Evolutionary conservation across 92 coral and sea anemone genomes (phyloP).

Genomic region (Epizoanthus rinbou): DNA sequence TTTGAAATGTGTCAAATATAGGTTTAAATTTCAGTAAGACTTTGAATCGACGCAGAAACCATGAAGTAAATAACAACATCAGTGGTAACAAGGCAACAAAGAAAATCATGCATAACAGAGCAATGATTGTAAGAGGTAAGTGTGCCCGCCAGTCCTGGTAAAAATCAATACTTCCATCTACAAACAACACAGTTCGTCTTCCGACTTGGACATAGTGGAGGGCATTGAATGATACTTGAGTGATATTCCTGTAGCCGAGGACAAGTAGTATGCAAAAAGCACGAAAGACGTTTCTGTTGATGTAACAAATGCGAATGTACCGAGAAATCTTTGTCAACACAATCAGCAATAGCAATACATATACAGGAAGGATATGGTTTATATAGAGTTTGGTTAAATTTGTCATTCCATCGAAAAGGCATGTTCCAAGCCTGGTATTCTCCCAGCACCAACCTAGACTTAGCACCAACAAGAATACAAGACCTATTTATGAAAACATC

Average conservation of each 20-base stretch:
- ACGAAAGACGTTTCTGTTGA: slow-evolving; percentile 63
- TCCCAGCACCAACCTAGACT: no score
- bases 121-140: slow-evolving; percentile 73
- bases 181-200: slow-evolving; percentile 59
- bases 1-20: slow-evolving; percentile 77
- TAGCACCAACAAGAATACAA: no score
- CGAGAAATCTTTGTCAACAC: slow-evolving; percentile 61
- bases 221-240: slow-evolving; percentile 60
- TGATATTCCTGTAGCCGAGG: slow-evolving; percentile 71
- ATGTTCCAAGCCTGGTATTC: slow-evolving; percentile 54
- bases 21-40: slow-evolving; percentile 59
- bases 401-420: slow-evolving; percentile 63
- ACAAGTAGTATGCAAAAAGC: slow-evolving; percentile 75
- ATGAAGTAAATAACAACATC: slow-evolving; percentile 70
- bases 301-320: slow-evolving; percentile 65
- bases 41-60: slow-evolving; percentile 60
- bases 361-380: slow-evolving; percentile 66
- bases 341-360: slow-evolving; percentile 58
- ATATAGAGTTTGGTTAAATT: slow-evolving; percentile 73
- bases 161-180: slow-evolving; percentile 61
- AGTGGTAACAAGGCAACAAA: slow-evolving; percentile 70
- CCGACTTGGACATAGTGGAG: slow-evolving; percentile 67
- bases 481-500: no score
- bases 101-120: slow-evolving; percentile 54
- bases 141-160: slow-evolving; percentile 60